Evolutionary conservation across 2,797 vertebrate species (phyloP).

Genomic region (Mormyrops boulengeri): DNA sequence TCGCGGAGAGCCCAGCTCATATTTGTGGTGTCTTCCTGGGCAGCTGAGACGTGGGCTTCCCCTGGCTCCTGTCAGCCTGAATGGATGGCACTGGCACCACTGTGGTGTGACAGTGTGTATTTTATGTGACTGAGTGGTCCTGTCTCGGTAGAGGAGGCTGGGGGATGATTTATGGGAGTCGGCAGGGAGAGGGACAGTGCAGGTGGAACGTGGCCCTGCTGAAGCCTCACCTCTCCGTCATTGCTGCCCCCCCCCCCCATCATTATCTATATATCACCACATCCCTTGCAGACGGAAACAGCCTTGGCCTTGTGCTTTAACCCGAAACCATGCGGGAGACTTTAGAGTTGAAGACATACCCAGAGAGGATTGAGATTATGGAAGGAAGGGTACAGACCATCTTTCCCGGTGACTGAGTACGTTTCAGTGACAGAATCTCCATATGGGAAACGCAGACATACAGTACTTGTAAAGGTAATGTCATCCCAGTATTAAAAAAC

Average conservation of each 20-base stretch:
- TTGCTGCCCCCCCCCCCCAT: background rate
- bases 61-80: conserved; percentile 24
- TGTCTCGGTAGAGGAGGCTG: background rate
- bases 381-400: background rate
- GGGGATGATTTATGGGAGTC: conserved; percentile 16
- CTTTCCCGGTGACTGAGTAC: background rate
- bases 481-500: background rate
- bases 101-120: conserved; percentile 25
- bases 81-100: conserved; percentile 29
- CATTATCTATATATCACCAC: background rate
- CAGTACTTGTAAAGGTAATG: background rate
- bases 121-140: conserved; percentile 25
- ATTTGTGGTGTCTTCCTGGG: background rate
- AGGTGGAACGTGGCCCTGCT: background rate
- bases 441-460: background rate
- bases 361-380: background rate
- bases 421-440: background rate
- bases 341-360: background rate
- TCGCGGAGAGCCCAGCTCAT: background rate
- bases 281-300: background rate
- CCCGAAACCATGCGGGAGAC: background rate
- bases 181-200: background rate
- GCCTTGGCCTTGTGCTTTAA: background rate
- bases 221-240: background rate
- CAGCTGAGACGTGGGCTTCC: background rate